Conservation (phyloP, 2,797 vertebrate species). For the Brachymystax lenok region DNA sequence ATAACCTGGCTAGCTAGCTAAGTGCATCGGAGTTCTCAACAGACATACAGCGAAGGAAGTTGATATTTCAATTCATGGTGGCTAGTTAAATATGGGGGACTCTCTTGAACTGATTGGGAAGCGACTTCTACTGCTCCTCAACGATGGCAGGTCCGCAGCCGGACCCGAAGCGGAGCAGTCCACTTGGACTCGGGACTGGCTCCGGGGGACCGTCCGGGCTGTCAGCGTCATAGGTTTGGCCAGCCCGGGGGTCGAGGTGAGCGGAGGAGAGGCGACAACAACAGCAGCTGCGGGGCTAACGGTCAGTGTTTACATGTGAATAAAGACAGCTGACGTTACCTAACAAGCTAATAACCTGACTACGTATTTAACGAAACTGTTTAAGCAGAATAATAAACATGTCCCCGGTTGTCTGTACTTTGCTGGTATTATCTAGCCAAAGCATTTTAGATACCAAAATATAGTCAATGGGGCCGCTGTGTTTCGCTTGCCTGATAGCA, state of each 20-base stretch:
- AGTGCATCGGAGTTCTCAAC: constrained; percentile 47
- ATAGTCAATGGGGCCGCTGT: not conserved
- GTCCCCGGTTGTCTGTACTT: not conserved
- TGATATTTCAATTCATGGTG: constrained; percentile 70
- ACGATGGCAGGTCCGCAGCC: constrained; percentile 70
- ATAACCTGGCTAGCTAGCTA: constrained; percentile 12
- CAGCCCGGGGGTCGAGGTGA: constrained; percentile 88
- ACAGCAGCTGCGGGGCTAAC: constrained; percentile 68
- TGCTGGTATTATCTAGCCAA: not conserved
- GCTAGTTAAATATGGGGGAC: constrained; percentile 82
- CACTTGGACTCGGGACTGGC: constrained; percentile 84
- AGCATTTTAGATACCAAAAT: not conserved
- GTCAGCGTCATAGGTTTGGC: constrained; percentile 87
- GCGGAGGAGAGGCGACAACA: constrained; percentile 72
- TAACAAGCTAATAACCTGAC: not conserved
- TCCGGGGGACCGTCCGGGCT: constrained; percentile 91
- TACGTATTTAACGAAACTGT: not conserved
- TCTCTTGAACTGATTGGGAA: constrained; percentile 89
- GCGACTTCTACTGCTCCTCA: constrained; percentile 82
- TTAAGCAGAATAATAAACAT: not conserved
- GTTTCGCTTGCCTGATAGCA: not conserved
- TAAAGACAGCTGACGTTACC: not conserved
- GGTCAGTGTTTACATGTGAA: constrained; percentile 74
- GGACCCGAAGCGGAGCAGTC: constrained; percentile 79
- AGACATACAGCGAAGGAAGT: constrained; percentile 58